phyloP scores from a whole-genome alignment of 2,113 vertebrate genomes.

The Bufo gargarizans region DNA sequence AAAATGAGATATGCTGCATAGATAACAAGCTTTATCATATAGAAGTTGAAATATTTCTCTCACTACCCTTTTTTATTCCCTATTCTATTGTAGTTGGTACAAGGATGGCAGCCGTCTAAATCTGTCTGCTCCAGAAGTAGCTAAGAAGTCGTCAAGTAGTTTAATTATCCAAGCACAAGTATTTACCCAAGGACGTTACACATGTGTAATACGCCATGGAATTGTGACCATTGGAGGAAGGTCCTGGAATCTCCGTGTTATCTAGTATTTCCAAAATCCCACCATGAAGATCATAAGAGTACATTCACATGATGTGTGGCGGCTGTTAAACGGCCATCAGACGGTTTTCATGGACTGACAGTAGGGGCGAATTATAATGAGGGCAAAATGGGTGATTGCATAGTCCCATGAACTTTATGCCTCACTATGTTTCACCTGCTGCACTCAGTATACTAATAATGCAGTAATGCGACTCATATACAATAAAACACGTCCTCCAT shows the following conservation, averaged over 20 bases:
- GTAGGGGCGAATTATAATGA: no score
- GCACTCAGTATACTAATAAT: no score
- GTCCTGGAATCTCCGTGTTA: slow-evolving; percentile 70
- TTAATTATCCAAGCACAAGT: slow-evolving; percentile 76
- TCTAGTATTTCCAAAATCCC: neutral
- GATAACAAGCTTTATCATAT: neutral
- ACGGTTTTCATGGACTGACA: no score
- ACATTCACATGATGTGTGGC: no score
- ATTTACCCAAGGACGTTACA: slow-evolving; percentile 79
- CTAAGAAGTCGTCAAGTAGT: slow-evolving; percentile 72
- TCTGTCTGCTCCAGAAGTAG: slow-evolving; percentile 73
- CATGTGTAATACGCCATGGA: slow-evolving; percentile 72
- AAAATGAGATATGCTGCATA: no score
- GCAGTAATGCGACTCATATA: no score
- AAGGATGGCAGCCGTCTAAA: slow-evolving; percentile 79
- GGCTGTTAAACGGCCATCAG: no score
- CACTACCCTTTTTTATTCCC: neutral
- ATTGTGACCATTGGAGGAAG: slow-evolving; percentile 69
- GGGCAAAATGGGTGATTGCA: no score
- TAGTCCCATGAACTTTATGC: no score
- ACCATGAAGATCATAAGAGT: neutral
- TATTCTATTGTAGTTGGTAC: slow-evolving; percentile 73
- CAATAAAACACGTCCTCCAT: no score
- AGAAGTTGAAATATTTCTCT: neutral
- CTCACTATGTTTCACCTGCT: no score